Conservation (phyloP, 2,113 vertebrate genomes). For the Beaufortia kweichowensis region DNA sequence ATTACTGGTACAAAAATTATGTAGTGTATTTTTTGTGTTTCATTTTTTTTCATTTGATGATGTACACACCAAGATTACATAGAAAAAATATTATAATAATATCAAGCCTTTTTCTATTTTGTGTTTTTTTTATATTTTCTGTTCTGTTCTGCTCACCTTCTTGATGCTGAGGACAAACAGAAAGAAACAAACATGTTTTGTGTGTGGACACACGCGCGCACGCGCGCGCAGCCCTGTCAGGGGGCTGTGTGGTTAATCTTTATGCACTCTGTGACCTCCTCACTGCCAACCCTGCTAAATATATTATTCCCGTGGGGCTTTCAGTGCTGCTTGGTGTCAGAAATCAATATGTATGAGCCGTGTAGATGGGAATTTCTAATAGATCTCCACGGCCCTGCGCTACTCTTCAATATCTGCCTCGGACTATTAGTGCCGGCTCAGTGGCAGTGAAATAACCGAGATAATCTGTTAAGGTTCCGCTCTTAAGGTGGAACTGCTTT, state of each 20-base stretch:
- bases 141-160: constrained; percentile 15
- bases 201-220: constrained; percentile 83
- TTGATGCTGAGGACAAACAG: constrained; percentile 42
- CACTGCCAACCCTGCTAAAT: constrained; percentile 99
- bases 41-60: neutral
- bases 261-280: constrained; percentile 99
- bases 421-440: constrained; percentile 99
- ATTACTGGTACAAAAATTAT: neutral
- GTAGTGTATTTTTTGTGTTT: neutral
- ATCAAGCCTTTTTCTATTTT: no score
- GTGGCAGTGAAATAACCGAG: constrained; percentile 99
- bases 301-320: constrained; percentile 99
- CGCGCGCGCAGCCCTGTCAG: constrained; percentile 80
- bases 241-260: constrained; percentile 98
- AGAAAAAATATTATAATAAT: no score
- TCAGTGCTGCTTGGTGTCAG: constrained; percentile 99
- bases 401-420: constrained; percentile 99
- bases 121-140: constrained; percentile 19
- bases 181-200: constrained; percentile 45
- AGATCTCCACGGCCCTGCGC: constrained; percentile 98
- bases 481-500: constrained; percentile 92
- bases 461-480: constrained; percentile 99
- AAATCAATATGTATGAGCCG: constrained; percentile 99
- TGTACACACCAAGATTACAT: no score
- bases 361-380: constrained; percentile 99